Evolutionary conservation across 1,140 invertebrate genomes (phyloP), one percentile per base, ranked within the genome.

Genomic region (Temnothorax nylanderi): DNA sequence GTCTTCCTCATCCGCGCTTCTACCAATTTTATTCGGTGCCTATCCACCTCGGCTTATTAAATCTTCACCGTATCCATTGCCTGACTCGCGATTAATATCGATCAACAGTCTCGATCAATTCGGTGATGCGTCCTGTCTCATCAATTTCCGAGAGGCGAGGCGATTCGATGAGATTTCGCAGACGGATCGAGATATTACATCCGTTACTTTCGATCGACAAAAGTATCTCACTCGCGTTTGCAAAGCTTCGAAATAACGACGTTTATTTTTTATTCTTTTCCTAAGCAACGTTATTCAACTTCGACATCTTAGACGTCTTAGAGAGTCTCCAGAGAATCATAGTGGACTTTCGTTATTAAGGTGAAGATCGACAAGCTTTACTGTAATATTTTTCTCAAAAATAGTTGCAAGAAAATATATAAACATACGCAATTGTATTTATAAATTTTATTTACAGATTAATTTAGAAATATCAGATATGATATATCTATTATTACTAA

Each of bases 151-250:
- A 16, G 8, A 56, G 21, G 47, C 16, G 26, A 54, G 21, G 47
- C 16, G 26, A 54, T 34, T 78, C 72, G 76, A 90, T 74, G 76
- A 88, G 81, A 85, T 85, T 85, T 89, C 76, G 37, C 10, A 56
- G 69, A 64, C 69, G 58, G 10, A 47, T 74, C 47, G 54, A 37
- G 74, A 65, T 85, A 85, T 81, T 64, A 60, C 56, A 21, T 21
- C 76, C n/a, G 34, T 56, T 54, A 37, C 26, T 37, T 34, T 41
- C 18, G 49, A 85, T 37, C 67, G 11, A 7, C 26, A 56, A 72
- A 76, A 75, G 69, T 85, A 67, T 21, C 77, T 41, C 49, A 56
- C 7, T n/a, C 26, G 26, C 26, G 37, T 34, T 74, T 32, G 67
- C 37, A 74, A 60, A 34, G 41, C 60, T 41, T 77, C 13, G 34